These are phyloP conservation scores for Cephus spinipes DNA, from an alignment of 2,888 invertebrate species.

Conservation along the genomic window DNA sequence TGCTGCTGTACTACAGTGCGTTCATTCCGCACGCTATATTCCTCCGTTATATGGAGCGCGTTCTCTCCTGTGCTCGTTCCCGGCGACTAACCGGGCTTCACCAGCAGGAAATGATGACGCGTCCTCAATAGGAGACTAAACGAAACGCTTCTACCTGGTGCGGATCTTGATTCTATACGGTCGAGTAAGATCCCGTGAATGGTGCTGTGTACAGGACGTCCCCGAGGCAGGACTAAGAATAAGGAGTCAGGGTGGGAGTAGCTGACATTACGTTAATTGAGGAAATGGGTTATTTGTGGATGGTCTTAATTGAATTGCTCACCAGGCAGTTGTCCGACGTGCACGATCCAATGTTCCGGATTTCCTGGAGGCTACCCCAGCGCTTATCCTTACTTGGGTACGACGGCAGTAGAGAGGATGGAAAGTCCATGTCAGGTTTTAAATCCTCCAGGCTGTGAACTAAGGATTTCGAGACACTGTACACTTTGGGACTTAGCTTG, in stretches of 20 bases:
- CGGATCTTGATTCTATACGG: slow-evolving; percentile 16
- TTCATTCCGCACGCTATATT: not conserved
- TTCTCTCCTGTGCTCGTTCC: slow-evolving; percentile 1
- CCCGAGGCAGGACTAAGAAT: not conserved
- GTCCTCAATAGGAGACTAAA: slow-evolving; percentile 42
- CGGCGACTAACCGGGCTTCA: slow-evolving; percentile 14
- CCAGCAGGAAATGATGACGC: slow-evolving; percentile 56
- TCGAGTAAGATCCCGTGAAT: slow-evolving; percentile 23
- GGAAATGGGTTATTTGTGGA: not conserved
- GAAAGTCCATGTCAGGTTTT: slow-evolving; percentile 53
- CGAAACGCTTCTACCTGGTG: slow-evolving; percentile 28
- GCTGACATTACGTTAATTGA: not conserved
- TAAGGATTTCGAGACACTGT: slow-evolving; percentile 66
- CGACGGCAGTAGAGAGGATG: slow-evolving; percentile 40
- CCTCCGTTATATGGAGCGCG: not conserved
- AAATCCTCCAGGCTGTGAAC: slow-evolving; percentile 66
- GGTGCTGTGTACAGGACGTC: not conserved
- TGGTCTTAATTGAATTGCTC: slow-evolving; percentile 28
- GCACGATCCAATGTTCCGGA: slow-evolving; percentile 64
- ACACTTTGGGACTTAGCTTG: slow-evolving; percentile 77
- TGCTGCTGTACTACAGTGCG: not conserved
- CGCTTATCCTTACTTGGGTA: slow-evolving; percentile 53
- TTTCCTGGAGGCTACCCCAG: slow-evolving; percentile 78
- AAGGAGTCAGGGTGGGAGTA: not conserved
- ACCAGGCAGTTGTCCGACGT: slow-evolving; percentile 52